Evolutionary conservation across 2,797 vertebrate genomes (phyloP).

Genomic region (Tamandua tetradactyla): DNA sequence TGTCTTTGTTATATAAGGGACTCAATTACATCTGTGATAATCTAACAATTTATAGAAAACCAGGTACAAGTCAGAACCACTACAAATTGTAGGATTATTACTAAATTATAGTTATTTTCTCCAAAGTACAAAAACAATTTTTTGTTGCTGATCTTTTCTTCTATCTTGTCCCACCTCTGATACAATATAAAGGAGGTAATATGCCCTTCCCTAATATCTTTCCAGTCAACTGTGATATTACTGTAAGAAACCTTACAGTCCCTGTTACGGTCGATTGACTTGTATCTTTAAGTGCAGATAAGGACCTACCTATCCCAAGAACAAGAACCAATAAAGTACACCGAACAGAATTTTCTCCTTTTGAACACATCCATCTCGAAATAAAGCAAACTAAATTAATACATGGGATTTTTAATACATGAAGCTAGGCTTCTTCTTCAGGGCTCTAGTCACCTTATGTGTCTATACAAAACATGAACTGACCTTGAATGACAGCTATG

Average conservation of each 20-base stretch:
- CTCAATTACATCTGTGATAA: neutral
- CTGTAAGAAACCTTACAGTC: neutral
- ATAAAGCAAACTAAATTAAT: neutral
- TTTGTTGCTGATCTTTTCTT: neutral
- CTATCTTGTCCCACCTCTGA: neutral
- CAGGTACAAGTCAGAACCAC: neutral
- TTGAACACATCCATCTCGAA: neutral
- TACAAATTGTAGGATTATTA: neutral
- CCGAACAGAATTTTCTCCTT: neutral
- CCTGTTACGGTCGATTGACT: neutral
- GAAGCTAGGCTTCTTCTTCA: neutral
- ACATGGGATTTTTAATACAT: neutral
- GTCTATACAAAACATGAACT: neutral
- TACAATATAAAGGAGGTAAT: neutral
- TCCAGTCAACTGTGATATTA: neutral
- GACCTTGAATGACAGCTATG: neutral
- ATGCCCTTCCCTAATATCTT: neutral
- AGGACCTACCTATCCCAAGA: no score
- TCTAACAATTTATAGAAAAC: neutral
- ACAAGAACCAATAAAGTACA: neutral
- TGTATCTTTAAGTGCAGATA: no score
- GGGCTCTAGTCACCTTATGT: neutral
- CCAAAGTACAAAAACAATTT: neutral
- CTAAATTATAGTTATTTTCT: neutral
- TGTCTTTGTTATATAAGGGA: no score